These are phyloP conservation scores for Teleogryllus oceanicus DNA, from an alignment of 2,888 invertebrate genomes.

Conservation along the genomic window DNA sequence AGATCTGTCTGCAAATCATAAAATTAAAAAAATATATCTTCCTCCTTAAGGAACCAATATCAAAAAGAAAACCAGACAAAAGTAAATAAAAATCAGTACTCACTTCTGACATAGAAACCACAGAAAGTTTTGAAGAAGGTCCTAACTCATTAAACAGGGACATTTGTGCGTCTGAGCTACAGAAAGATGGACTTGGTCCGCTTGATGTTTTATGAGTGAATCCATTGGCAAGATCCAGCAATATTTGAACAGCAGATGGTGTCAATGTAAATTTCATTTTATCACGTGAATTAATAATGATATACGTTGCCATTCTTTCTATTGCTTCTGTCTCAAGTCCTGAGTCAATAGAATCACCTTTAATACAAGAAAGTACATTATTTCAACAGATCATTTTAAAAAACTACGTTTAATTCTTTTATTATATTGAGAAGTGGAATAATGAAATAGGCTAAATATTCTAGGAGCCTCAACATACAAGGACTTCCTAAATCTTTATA, in stretches of 20 bases:
- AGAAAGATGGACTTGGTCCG: slow-evolving; percentile 47
- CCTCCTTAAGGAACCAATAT: background rate
- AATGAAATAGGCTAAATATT: too few species aligned
- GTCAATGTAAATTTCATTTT: slow-evolving; percentile 66
- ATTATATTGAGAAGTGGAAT: too few species aligned
- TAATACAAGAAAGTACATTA: too few species aligned
- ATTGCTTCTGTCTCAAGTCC: slow-evolving; percentile 50
- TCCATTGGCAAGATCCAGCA: slow-evolving; percentile 50
- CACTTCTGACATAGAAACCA: slow-evolving; percentile 42
- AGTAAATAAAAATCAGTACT: slow-evolving; percentile 22
- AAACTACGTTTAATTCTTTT: too few species aligned
- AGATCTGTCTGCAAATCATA: slow-evolving; percentile 40
- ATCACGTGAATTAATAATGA: slow-evolving; percentile 65
- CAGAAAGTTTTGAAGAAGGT: slow-evolving; percentile 43
- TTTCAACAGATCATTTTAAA: too few species aligned
- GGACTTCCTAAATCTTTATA: too few species aligned
- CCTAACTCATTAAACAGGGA: slow-evolving; percentile 62
- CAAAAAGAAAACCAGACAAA: background rate
- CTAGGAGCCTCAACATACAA: too few species aligned
- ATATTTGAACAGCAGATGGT: slow-evolving; percentile 59
- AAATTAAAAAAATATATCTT: background rate
- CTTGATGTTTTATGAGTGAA: slow-evolving; percentile 48
- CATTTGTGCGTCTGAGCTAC: slow-evolving; percentile 46
- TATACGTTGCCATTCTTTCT: slow-evolving; percentile 59
- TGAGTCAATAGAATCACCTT: slow-evolving; percentile 52